Evolutionary conservation across 2,888 invertebrate species (phyloP).

Genomic region (Pherbina coryleti): DNA sequence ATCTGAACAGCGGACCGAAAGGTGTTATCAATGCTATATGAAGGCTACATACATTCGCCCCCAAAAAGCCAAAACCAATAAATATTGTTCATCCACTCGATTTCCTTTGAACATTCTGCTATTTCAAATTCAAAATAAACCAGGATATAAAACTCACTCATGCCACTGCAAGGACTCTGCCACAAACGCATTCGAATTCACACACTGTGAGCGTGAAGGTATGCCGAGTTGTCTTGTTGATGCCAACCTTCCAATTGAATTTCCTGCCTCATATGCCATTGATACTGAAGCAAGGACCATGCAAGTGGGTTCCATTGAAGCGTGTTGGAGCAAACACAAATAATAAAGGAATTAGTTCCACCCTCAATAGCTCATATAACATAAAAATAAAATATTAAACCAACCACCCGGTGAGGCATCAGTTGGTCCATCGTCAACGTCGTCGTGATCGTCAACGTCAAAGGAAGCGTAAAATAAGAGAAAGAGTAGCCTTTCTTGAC

Average conservation of each 20-base stretch:
- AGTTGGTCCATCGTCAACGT: not conserved
- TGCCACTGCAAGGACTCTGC: not conserved
- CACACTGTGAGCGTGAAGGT: constrained; percentile 9
- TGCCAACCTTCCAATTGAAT: constrained; percentile 10
- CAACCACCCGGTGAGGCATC: not conserved
- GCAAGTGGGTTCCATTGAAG: no score
- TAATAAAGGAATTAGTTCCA: constrained; percentile 18
- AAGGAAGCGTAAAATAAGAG: no score
- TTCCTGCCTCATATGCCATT: not conserved
- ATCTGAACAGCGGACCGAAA: no score
- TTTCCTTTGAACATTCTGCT: constrained; percentile 57
- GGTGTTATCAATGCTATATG: no score
- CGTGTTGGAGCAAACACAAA: not conserved
- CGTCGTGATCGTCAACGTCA: not conserved
- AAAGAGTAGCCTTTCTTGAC: no score
- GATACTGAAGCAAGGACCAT: not conserved
- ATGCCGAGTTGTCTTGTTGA: not conserved
- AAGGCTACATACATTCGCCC: no score
- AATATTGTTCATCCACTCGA: constrained; percentile 64
- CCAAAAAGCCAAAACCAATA: constrained; percentile 55
- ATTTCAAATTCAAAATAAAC: constrained; percentile 40
- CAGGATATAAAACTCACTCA: not conserved
- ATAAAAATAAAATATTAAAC: not conserved
- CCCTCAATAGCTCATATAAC: no score
- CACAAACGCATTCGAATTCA: not conserved